These are phyloP conservation scores for Calliphora vicina DNA, from an alignment of 1,140 invertebrate genomes.

Conservation along the genomic window DNA sequence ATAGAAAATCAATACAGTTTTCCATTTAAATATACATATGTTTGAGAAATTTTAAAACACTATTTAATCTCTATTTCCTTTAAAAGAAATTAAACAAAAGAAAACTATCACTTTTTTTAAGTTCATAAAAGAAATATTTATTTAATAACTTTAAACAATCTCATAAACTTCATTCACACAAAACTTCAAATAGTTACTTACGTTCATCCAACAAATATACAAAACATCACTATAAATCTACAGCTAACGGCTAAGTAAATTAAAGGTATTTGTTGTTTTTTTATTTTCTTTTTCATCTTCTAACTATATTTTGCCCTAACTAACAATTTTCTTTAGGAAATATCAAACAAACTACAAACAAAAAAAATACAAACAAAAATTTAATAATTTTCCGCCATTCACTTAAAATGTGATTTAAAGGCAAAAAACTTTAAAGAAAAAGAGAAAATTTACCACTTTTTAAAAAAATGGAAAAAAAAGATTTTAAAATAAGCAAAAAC, in stretches of 20 bases:
- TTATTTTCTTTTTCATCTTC: background rate
- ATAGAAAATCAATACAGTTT: too few relatives aligned
- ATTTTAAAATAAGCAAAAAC: background rate
- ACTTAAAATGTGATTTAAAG: background rate
- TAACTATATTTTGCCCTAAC: background rate
- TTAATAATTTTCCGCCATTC: conserved; percentile 1
- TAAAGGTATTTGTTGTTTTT: background rate
- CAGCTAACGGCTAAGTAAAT: background rate
- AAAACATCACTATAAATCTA: conserved; percentile 1
- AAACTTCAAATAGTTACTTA: background rate
- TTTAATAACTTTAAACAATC: background rate
- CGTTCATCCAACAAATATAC: background rate
- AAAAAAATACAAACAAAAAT: background rate
- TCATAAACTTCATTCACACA: background rate
- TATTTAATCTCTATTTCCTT: too few relatives aligned
- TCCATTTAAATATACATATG: too few relatives aligned
- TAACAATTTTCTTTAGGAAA: conserved; percentile 1
- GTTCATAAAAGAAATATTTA: too few relatives aligned
- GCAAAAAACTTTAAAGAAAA: background rate
- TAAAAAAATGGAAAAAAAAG: background rate
- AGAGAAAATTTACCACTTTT: background rate
- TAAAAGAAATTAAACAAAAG: background rate
- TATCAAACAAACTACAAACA: background rate
- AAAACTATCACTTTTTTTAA: background rate
- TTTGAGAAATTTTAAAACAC: too few relatives aligned